A percentile compares a stretch with the other conserved stretches of the same genome.
Evolutionary conservation across 2,113 vertebrate genomes (phyloP).

Genomic region (Laticauda colubrina): DNA sequence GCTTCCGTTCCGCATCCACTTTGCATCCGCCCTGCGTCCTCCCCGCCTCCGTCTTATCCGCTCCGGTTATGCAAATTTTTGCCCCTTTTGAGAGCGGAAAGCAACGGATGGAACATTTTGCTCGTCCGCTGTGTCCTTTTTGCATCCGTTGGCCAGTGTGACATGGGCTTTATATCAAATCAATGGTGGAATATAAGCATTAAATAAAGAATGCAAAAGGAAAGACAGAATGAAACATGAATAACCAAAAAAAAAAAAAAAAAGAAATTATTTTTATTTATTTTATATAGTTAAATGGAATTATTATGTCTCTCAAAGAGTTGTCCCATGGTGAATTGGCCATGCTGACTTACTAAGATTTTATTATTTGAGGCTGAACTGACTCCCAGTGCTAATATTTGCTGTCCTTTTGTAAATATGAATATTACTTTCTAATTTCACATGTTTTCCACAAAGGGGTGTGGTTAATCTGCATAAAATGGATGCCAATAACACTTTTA

Average conservation of each 20-base stretch:
- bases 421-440: background rate
- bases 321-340: background rate
- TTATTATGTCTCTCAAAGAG: background rate
- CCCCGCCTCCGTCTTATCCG: no score
- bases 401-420: background rate
- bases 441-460: background rate
- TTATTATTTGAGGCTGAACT: background rate
- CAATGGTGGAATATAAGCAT: background rate
- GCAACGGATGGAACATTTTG: no score
- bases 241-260: no score
- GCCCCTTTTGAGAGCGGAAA: no score
- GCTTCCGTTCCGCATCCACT: no score
- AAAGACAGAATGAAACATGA: background rate
- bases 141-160: no score
- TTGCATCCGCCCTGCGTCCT: no score
- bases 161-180: no score
- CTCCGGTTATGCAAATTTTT: no score
- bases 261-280: background rate
- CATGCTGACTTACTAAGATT: background rate
- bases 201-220: background rate
- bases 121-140: no score
- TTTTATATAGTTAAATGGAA: background rate
- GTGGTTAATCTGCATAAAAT: background rate
- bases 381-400: background rate
- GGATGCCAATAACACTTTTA: background rate